Evolutionary conservation across 2,888 invertebrate genomes (phyloP), one percentile per base, ranked within the genome.

Genomic region (Oasisia sp.): DNA sequence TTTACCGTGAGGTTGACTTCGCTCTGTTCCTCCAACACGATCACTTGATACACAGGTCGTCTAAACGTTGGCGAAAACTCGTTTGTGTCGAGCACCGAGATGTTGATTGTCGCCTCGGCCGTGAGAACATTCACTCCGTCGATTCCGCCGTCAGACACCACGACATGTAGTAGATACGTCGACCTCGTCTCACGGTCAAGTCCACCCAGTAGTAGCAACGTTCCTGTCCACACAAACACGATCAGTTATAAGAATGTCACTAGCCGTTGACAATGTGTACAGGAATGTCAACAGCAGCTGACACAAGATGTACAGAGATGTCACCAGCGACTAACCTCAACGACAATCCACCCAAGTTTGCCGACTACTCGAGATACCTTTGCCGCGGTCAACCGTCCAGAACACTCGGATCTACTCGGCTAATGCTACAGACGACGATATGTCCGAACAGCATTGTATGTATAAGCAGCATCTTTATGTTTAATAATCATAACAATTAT

Each of bases 321-420:
- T n/a, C n/a, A n/a, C n/a, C n/a, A n/a, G n/a, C n/a, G n/a, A n/a
- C n/a, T n/a, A n/a, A 91, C 90, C 50, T 91, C 14, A 92, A 92
- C 50, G 92, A 92, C 44, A 92, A 92, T 91, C 58, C 58, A 38
- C 92, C 92, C 11, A 50, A 56, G 91, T 92, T 92, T 50, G 74
- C 3, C 2, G 74, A 74, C 19, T 27, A 74, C n/a, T 74, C 74
- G 32, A 19, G 32, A 91, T 92, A 32, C 50, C 32, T n/a, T 38
- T 92, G 56, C 58, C 56, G 0, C 38, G 92, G 58, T 27, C 32
- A 32, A 92, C 92, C 32, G 50, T 56, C 32, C 90, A 56, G n/a
- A 92, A 92, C 58, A 58, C 92, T 19, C 32, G 56, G 32, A 56
- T 92, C 91, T 92, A 91, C 56, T 58, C 56, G 32, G 50, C 91